phyloP scores from a whole-genome alignment of 2,888 invertebrate genomes.

The Philonicus albiceps region DNA sequence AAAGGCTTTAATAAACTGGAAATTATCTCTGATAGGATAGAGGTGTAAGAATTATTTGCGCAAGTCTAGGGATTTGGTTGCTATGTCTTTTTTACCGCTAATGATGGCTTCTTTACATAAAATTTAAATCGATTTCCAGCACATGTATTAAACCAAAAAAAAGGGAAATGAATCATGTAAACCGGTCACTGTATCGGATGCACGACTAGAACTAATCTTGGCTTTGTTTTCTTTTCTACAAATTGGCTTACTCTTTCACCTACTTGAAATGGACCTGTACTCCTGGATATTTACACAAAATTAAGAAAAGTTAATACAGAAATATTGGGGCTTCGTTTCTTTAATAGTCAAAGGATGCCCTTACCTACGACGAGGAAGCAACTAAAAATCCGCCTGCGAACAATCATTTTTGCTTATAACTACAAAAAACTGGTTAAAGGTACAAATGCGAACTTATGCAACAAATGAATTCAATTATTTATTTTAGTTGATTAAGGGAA shows the following conservation, averaged over 20 bases:
- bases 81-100: not conserved
- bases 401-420: not conserved
- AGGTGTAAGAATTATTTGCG: not conserved
- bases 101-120: not conserved
- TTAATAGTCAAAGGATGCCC: not conserved
- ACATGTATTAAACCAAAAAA: not conserved
- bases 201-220: not conserved
- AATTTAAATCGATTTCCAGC: not conserved
- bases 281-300: not conserved
- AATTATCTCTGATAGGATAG: not conserved
- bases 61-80: not conserved
- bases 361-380: conserved; percentile 37
- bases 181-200: not conserved
- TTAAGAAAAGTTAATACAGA: not conserved
- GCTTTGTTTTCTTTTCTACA: not conserved
- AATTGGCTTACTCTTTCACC: not conserved
- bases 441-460: not conserved
- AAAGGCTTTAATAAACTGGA: not conserved
- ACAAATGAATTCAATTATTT: not conserved
- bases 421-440: not conserved
- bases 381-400: conserved; percentile 36
- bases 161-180: not conserved
- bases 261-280: not conserved
- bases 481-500: not conserved
- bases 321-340: not conserved